Percentiles rank a stretch among this genome's conserved stretches.
Conservation (phyloP, 2,113 vertebrate genomes). For the Corvus cornix region DNA sequence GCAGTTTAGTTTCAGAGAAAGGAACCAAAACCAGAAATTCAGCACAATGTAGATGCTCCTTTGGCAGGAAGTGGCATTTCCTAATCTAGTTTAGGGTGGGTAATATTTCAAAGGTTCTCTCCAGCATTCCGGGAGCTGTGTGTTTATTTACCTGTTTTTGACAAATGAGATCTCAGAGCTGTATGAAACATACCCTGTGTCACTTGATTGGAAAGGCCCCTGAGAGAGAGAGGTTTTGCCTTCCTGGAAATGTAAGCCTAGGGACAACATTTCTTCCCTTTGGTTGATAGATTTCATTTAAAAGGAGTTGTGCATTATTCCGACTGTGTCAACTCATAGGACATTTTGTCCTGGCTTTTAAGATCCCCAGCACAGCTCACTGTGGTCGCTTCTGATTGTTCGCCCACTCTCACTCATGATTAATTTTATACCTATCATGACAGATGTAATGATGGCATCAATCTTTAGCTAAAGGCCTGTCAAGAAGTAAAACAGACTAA, state of each 20-base stretch:
- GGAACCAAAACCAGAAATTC: background rate
- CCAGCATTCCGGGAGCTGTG: background rate
- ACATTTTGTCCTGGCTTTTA: background rate
- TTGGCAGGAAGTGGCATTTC: background rate
- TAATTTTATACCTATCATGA: background rate
- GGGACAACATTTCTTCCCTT: background rate
- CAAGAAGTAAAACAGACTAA: background rate
- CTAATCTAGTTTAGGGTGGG: background rate
- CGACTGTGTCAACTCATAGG: background rate
- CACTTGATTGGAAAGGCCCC: background rate
- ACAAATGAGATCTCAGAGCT: background rate
- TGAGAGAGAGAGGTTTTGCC: background rate
- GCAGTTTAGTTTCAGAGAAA: background rate
- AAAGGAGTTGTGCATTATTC: background rate
- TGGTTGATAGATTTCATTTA: background rate
- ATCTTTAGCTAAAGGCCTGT: background rate
- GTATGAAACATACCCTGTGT: background rate
- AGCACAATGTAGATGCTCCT: background rate
- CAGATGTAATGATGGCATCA: background rate
- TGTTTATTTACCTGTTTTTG: background rate
- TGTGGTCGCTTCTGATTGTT: background rate
- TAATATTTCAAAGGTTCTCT: background rate
- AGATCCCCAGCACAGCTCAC: background rate
- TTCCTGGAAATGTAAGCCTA: background rate
- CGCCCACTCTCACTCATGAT: background rate